Evolutionary conservation across 2,797 vertebrate species (phyloP).

Genomic region (Peromyscus attwateri): DNA sequence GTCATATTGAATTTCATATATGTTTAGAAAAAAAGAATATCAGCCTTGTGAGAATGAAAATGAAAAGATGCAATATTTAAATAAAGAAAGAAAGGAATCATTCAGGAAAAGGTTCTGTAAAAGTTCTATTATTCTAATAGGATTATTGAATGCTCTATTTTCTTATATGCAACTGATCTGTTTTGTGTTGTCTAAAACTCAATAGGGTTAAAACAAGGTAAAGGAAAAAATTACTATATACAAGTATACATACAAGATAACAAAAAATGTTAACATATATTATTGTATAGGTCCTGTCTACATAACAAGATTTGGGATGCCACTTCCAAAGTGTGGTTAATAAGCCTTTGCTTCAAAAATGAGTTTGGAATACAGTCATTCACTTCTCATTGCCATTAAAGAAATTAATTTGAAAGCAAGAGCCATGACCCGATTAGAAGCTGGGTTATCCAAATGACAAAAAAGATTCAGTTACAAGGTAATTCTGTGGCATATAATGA

Average conservation of each 20-base stretch:
- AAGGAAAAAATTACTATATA: not conserved
- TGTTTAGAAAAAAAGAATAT: not conserved
- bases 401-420: constrained; percentile 25
- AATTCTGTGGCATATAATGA: not conserved
- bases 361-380: not conserved
- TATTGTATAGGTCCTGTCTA: not conserved
- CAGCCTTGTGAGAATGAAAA: not conserved
- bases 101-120: not conserved
- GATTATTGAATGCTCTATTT: not conserved
- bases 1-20: not conserved
- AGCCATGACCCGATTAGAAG: not conserved
- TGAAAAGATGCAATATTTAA: not conserved
- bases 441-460: not conserved
- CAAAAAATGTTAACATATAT: not conserved
- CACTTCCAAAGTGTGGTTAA: not conserved
- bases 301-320: not conserved
- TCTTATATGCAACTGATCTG: not conserved
- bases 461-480: not conserved
- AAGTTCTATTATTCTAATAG: not conserved
- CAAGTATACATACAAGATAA: not conserved
- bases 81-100: not conserved
- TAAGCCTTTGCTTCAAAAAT: constrained; percentile 3
- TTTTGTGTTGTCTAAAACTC: not conserved
- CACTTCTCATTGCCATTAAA: constrained; percentile 12
- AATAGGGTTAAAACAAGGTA: not conserved